These are phyloP conservation scores for Drosophila santomea DNA, from an alignment of 1,140 invertebrate genomes.

Conservation along the genomic window DNA sequence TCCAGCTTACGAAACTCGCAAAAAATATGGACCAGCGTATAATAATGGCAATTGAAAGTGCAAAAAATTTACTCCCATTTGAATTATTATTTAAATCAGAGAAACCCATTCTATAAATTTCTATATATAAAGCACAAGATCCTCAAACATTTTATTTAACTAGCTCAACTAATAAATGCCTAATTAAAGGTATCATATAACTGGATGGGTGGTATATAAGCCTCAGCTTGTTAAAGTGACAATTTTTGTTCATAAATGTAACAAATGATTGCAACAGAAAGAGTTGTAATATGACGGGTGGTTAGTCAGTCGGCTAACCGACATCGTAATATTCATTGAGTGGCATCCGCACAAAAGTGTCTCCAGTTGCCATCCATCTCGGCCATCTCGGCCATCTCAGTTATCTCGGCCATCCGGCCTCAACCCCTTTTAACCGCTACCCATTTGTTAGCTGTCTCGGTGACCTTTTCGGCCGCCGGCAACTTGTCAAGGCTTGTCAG, in stretches of 20 bases:
- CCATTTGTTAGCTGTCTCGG: constrained; percentile 44
- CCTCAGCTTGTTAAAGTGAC: background rate
- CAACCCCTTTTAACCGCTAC: constrained; percentile 15
- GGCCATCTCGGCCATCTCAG: background rate
- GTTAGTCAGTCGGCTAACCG: constrained; percentile 4
- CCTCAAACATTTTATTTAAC: no score
- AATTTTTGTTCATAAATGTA: background rate
- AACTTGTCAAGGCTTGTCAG: constrained; percentile 40
- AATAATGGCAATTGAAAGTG: background rate
- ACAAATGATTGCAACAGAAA: constrained; percentile 9
- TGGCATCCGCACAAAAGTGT: constrained; percentile 4
- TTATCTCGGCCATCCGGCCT: background rate
- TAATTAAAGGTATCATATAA: no score
- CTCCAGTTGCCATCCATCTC: constrained; percentile 18
- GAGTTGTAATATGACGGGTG: background rate
- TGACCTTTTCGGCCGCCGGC: constrained; percentile 33
- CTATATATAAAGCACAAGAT: no score
- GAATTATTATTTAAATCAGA: no score
- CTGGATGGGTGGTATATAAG: background rate
- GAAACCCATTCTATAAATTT: no score
- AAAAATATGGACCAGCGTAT: background rate
- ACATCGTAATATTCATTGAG: constrained; percentile 5
- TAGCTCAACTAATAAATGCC: no score
- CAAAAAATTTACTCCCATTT: no score
- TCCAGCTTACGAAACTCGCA: background rate